phyloP scores from a whole-genome alignment of 2,797 vertebrate species.

The Rousettus madagascariensis region DNA sequence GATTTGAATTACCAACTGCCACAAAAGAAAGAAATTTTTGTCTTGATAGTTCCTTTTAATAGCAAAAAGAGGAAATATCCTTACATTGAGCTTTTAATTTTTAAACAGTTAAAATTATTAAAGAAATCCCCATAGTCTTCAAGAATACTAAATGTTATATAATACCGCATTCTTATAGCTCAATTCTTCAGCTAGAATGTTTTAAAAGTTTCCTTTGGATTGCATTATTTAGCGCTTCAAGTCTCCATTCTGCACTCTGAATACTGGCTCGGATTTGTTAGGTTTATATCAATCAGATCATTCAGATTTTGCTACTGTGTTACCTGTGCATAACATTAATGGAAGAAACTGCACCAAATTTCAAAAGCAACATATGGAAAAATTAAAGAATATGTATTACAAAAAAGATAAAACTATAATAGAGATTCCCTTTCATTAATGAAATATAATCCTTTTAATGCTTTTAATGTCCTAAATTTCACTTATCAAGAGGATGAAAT shows the following conservation, averaged over 20 bases:
- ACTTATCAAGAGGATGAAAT: conserved; percentile 45
- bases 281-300: conserved; percentile 46
- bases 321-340: conserved; percentile 63
- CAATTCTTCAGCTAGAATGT: conserved; percentile 70
- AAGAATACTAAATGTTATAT: conserved; percentile 68
- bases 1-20: conserved; percentile 56
- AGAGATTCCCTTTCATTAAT: conserved; percentile 48
- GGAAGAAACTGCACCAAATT: conserved; percentile 65
- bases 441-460: conserved; percentile 55
- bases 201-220: conserved; percentile 73
- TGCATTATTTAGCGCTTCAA: conserved; percentile 66
- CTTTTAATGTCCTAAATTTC: conserved; percentile 32
- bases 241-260: conserved; percentile 67
- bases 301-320: conserved; percentile 56
- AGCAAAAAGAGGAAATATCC: conserved; percentile 54
- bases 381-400: conserved; percentile 66
- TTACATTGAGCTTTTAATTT: conserved; percentile 58
- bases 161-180: conserved; percentile 62
- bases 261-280: conserved; percentile 69
- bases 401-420: conserved; percentile 67
- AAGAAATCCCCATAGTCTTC: conserved; percentile 75
- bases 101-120: conserved; percentile 70
- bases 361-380: conserved; percentile 69
- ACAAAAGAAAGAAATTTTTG: conserved; percentile 57
- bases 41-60: conserved; percentile 71